Base-by-base conservation (phyloP, 1,140 invertebrate genomes). In the Thaumatotibia leucotreta region DNA sequence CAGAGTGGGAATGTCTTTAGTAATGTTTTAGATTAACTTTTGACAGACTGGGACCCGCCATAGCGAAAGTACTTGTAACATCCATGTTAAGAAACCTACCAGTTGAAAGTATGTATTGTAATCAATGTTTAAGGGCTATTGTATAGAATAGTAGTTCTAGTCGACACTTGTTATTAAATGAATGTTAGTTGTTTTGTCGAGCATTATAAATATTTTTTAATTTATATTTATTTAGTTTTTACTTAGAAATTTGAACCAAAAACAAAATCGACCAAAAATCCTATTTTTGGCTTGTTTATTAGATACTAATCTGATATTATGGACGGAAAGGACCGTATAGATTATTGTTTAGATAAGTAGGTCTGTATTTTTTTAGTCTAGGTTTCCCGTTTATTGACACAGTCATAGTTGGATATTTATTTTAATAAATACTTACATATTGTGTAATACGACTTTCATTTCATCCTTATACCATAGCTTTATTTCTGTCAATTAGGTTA, bases 391-490 rank as follows among this genome's bases (percentile, higher is more conserved):
- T 45, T 45, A 39, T 24, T 29, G 5, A 14, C 14, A 14, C 24
- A 11, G 24, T 20, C 52, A 14, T 58, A 27, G 52, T 29, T 58
- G 52, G 23, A 58, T 58, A 58, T 58, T 58, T 58, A 58, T 58
- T 58, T 58, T 58, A 27, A 58, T 58, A 27, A 58, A 58, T 27
- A 58, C 52, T 52, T 27, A 58, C 52, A 24, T 27, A 52, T 52
- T 52, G 50, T 27, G 20, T 52, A 52, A 3, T 24, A 45, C 20
- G 39, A 8, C 20, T 45, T 45, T 45, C 20, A 45, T 45, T 45
- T 20, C 2, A 8, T 14, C 14, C 35, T n/a, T 14, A 11, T n/a
- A 39, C 35, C n/a, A 35, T 35, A n/a, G n/a, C n/a, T n/a, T n/a
- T n/a, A n/a, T n/a, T n/a, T n/a, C n/a, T n/a, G n/a, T n/a, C n/a